A percentile compares a stretch with the other conserved stretches of the same genome.
These are phyloP conservation scores for Alitta virens DNA, from an alignment of 2,888 invertebrate genomes.

Conservation along the genomic window DNA sequence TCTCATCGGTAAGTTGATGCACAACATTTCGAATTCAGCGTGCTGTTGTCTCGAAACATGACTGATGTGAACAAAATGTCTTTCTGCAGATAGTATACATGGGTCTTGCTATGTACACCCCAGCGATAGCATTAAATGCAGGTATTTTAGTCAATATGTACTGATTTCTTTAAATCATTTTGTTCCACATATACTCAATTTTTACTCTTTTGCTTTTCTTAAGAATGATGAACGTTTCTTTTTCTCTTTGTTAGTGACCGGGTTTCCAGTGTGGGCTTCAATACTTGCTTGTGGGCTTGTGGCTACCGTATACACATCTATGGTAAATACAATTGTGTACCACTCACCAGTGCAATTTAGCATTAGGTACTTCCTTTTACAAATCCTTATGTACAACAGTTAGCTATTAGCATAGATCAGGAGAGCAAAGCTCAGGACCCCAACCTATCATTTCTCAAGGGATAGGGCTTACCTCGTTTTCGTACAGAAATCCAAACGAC, in stretches of 20 bases:
- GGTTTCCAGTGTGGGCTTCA: constrained; percentile 12
- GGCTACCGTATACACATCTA: constrained; percentile 10
- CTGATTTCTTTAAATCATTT: too few relatives aligned
- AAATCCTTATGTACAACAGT: too few relatives aligned
- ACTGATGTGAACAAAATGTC: background rate
- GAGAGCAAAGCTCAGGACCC: too few relatives aligned
- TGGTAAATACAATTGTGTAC: constrained; percentile 2
- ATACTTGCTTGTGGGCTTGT: constrained; percentile 6
- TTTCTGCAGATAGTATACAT: constrained; percentile 10
- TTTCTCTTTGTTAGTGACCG: background rate
- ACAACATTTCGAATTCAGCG: background rate
- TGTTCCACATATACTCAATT: too few relatives aligned
- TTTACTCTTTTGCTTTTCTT: too few relatives aligned
- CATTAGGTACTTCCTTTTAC: too few relatives aligned
- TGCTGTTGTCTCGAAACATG: background rate
- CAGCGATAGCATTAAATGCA: constrained; percentile 13
- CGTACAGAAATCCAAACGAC: too few relatives aligned
- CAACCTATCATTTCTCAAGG: too few relatives aligned
- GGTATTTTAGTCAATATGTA: background rate
- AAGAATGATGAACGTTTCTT: too few relatives aligned
- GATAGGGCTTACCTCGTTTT: too few relatives aligned
- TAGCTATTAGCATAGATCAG: too few relatives aligned
- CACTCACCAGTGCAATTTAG: too few relatives aligned
- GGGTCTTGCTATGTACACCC: constrained; percentile 13
- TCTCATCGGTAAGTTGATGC: constrained; percentile 10